These are phyloP conservation scores for Sebastes trivittatus DNA, from an alignment of 2,797 vertebrate species.

Conservation along the genomic window DNA sequence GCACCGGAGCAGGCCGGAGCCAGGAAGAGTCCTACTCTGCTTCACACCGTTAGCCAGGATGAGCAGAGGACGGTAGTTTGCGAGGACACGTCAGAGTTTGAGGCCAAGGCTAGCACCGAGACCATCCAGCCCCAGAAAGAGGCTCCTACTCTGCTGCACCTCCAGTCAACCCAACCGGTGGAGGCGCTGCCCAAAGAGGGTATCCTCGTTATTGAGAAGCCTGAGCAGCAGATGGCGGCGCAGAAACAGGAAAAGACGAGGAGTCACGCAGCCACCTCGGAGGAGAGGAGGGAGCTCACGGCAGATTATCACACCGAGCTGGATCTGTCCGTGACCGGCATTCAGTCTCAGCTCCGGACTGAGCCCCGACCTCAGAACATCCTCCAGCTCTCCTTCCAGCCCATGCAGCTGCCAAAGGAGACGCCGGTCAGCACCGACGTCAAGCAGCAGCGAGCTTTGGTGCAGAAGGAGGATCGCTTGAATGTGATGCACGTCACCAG, in stretches of 20 bases:
- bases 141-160: conserved; percentile 70
- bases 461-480: conserved; percentile 86
- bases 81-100: conserved; percentile 77
- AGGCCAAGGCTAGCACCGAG: conserved; percentile 56
- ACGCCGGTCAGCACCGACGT: conserved; percentile 62
- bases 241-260: conserved; percentile 82
- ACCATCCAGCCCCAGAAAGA: conserved; percentile 72
- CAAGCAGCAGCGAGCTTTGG: conserved; percentile 81
- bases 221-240: conserved; percentile 74
- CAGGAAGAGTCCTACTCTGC: conserved; percentile 79
- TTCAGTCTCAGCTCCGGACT: conserved; percentile 65
- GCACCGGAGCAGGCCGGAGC: conserved; percentile 64
- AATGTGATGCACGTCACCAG: conserved; percentile 80
- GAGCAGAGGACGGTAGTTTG: conserved; percentile 75
- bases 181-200: conserved; percentile 84
- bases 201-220: conserved; percentile 69
- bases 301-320: conserved; percentile 80
- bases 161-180: conserved; percentile 77
- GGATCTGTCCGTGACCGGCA: conserved; percentile 70
- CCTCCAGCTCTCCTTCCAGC: conserved; percentile 79
- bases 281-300: conserved; percentile 79
- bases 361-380: conserved; percentile 78
- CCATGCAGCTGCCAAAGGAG: conserved; percentile 85
- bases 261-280: conserved; percentile 69
- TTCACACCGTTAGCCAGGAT: conserved; percentile 79